Conservation (phyloP, 2,113 vertebrate genomes). For the Butorides virescens region DNA sequence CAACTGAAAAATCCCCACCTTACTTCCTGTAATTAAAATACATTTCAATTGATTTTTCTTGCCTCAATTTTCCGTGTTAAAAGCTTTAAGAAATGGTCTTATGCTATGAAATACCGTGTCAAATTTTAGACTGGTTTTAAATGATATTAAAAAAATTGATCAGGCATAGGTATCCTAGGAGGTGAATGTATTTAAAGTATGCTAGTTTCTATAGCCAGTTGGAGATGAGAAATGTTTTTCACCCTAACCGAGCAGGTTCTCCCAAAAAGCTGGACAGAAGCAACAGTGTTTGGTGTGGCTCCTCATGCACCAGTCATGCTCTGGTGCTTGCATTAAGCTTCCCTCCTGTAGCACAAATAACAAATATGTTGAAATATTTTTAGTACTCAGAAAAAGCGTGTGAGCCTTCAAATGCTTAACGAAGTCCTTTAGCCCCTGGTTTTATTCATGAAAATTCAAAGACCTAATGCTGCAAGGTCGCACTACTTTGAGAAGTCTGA, state of each 20-base stretch:
- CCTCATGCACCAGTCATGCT: neutral
- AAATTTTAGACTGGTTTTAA: neutral
- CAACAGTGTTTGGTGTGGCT: neutral
- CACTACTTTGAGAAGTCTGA: neutral
- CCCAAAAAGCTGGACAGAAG: neutral
- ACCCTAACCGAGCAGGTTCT: neutral
- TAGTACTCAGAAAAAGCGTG: neutral
- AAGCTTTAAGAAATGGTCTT: neutral
- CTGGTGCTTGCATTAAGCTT: neutral
- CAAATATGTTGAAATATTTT: neutral
- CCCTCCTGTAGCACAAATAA: neutral
- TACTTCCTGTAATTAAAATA: neutral
- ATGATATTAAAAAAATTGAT: neutral
- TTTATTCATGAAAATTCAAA: neutral
- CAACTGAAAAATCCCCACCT: neutral
- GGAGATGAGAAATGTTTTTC: neutral
- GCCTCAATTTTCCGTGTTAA: neutral
- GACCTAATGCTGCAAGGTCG: neutral
- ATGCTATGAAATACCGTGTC: neutral
- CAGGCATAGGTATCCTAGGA: neutral
- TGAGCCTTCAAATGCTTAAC: neutral
- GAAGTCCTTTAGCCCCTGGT: neutral
- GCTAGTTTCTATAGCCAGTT: neutral
- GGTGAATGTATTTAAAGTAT: neutral
- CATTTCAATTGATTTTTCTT: neutral